Evolutionary conservation across 2,113 vertebrate species (phyloP).

Genomic region (Scatophagus argus): DNA sequence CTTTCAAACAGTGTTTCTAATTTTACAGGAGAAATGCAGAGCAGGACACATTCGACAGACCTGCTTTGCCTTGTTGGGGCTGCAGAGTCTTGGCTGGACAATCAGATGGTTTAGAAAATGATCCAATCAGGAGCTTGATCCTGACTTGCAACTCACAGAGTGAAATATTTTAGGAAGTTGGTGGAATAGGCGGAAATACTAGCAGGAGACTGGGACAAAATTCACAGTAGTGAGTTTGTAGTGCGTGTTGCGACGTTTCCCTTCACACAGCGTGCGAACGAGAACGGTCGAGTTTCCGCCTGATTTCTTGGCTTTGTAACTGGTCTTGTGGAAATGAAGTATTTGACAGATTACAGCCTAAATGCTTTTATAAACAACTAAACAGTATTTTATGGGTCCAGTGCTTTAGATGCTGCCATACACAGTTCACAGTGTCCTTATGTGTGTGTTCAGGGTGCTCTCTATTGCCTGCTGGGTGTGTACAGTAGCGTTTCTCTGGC

Average conservation of each 20-base stretch:
- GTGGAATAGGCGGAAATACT: no score
- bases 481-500: constrained; percentile 89
- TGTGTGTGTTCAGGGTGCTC: constrained; percentile 87
- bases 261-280: no score
- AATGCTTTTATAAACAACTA: neutral
- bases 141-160: neutral
- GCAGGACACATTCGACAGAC: no score
- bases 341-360: no score
- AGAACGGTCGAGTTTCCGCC: no score
- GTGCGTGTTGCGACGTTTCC: no score
- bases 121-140: neutral
- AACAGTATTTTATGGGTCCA: neutral
- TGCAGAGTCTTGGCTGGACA: neutral
- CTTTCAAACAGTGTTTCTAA: no score
- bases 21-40: no score
- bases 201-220: no score
- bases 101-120: neutral
- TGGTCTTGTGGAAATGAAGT: neutral
- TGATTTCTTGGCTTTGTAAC: neutral
- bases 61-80: neutral
- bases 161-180: neutral
- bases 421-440: neutral
- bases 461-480: constrained; percentile 95
- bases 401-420: neutral
- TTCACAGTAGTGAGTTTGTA: no score